phyloP scores from a whole-genome alignment of 2,888 invertebrate species.

The Heliconius hortense region DNA sequence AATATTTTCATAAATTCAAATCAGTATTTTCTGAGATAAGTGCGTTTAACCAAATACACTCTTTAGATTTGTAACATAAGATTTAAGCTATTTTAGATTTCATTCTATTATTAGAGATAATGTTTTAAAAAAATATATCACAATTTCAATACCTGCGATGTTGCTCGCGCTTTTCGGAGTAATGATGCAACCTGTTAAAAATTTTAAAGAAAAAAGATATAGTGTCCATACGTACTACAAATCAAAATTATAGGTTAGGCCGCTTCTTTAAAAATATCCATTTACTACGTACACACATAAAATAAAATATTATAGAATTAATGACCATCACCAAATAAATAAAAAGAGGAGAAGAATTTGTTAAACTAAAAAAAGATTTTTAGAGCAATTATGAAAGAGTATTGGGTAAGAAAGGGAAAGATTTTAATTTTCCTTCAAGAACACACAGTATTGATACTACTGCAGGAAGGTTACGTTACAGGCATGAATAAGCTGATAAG shows the following conservation, averaged over 20 bases:
- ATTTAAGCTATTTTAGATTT: neutral
- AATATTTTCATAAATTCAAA: neutral
- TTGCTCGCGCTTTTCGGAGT: conserved; percentile 56
- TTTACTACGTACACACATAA: neutral
- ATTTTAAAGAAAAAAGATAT: neutral
- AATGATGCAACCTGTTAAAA: conserved; percentile 55
- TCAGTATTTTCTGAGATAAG: neutral
- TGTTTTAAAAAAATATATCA: neutral
- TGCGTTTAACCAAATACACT: neutral
- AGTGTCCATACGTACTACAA: neutral
- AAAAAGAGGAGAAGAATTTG: neutral
- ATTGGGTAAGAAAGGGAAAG: no score
- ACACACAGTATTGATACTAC: no score
- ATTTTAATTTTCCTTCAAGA: no score
- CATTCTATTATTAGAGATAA: neutral
- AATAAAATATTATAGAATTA: neutral
- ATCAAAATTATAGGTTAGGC: neutral
- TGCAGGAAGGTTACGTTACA: no score
- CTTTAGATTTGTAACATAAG: neutral
- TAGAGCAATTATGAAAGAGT: no score
- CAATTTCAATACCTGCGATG: conserved; percentile 54
- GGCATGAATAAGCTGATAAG: no score
- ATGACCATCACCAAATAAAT: neutral
- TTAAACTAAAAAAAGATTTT: no score
- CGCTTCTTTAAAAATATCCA: neutral